Percentiles rank a stretch among this genome's conserved stretches.
Conservation (phyloP, 2,797 vertebrate species). For the Hemibagrus guttatus region DNA sequence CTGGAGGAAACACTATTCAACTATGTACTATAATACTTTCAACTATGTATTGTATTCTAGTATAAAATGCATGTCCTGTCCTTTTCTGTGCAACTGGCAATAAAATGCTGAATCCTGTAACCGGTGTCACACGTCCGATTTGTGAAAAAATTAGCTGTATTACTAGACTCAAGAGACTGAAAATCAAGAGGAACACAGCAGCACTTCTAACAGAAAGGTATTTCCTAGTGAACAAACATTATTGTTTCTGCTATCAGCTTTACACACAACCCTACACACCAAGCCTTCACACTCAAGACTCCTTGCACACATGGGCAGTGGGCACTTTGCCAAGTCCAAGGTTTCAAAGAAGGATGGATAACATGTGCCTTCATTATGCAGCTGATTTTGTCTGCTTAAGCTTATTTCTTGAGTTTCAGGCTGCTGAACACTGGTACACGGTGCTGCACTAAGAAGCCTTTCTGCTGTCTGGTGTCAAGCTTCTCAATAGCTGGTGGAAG, state of each 20-base stretch:
- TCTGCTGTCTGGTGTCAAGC: constrained; percentile 2
- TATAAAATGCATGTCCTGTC: neutral
- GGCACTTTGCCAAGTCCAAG: neutral
- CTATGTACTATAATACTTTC: no score
- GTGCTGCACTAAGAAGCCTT: neutral
- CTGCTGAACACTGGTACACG: neutral
- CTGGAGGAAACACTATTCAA: no score
- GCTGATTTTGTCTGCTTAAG: neutral
- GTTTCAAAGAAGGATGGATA: neutral
- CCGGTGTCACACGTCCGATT: neutral
- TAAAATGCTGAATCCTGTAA: neutral
- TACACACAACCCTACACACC: neutral
- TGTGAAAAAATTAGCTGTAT: neutral
- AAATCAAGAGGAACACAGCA: neutral
- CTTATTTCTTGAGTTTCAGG: neutral
- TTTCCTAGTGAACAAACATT: neutral
- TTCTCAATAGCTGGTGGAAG: constrained; percentile 7
- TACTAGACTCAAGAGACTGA: neutral
- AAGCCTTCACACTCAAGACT: neutral
- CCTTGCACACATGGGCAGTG: neutral
- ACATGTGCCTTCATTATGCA: neutral
- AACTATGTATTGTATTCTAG: no score
- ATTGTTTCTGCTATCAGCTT: neutral
- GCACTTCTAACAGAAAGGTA: neutral
- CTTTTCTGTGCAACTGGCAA: neutral